Conservation (phyloP, 92 coral and sea anemone genomes). For the Paramuricea clavata region DNA sequence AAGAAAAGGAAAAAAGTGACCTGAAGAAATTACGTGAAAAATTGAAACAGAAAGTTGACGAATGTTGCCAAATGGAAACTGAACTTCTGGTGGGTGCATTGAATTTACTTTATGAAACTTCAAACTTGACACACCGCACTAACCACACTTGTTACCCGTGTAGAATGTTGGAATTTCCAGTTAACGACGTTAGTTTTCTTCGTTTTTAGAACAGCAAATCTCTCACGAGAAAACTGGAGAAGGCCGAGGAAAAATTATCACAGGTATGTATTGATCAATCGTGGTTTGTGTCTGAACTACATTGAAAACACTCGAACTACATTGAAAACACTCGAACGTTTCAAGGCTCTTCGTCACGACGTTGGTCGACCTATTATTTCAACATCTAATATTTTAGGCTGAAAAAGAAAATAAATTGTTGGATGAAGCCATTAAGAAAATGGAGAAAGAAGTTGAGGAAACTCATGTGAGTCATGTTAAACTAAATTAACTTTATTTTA, state of each 20-base stretch:
- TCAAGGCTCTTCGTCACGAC: background rate
- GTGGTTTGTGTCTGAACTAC: background rate
- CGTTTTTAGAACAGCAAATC: constrained; percentile 19
- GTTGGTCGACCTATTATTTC: too few relatives aligned
- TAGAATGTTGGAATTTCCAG: too few relatives aligned
- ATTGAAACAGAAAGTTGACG: constrained; percentile 80
- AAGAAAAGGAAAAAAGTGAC: constrained; percentile 56
- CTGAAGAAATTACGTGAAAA: constrained; percentile 76
- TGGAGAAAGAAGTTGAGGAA: constrained; percentile 78
- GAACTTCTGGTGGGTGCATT: constrained; percentile 81
- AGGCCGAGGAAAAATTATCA: constrained; percentile 9
- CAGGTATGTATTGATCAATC: background rate
- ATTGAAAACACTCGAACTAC: background rate
- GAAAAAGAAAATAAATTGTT: constrained; percentile 83
- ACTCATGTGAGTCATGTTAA: constrained; percentile 31
- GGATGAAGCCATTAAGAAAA: constrained; percentile 66
- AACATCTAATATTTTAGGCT: constrained; percentile 50
- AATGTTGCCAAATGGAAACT: constrained; percentile 81
- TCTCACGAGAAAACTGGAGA: constrained; percentile 24
- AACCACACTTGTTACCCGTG: too few relatives aligned
- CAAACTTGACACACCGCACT: too few relatives aligned
- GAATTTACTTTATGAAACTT: too few relatives aligned
- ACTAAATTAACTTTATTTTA: background rate
- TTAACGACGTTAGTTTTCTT: background rate
- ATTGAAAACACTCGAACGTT: background rate